Evolutionary conservation across 2,797 vertebrate species (phyloP).

Genomic region (Chiloscyllium punctatum): DNA sequence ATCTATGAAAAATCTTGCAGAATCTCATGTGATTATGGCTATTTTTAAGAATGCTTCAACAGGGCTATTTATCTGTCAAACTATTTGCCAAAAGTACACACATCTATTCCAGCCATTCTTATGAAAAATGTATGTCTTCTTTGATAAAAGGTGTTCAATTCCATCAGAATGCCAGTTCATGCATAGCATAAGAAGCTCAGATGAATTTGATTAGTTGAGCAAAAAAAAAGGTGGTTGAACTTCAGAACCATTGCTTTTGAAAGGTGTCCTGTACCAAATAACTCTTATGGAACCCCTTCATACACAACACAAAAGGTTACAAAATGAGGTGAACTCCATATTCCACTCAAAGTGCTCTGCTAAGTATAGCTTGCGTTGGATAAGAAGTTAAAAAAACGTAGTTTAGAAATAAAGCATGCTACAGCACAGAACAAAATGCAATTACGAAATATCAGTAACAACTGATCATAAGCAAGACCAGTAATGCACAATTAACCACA

Average conservation of each 20-base stretch:
- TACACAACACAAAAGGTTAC: background rate
- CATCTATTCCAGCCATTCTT: background rate
- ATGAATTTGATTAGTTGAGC: background rate
- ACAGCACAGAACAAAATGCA: background rate
- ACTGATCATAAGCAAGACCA: too few relatives aligned
- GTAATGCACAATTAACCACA: too few relatives aligned
- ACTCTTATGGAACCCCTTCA: background rate
- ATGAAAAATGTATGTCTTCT: conserved; percentile 27
- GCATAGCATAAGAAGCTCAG: background rate
- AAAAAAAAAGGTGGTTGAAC: conserved; percentile 5
- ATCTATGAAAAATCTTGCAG: background rate
- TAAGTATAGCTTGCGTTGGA: background rate
- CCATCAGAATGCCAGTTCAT: conserved; percentile 27
- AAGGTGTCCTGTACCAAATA: too few relatives aligned
- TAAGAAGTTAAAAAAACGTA: background rate
- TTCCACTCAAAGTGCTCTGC: background rate
- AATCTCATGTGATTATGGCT: background rate
- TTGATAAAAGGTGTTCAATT: conserved; percentile 8
- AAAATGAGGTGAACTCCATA: conserved; percentile 14
- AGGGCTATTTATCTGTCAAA: conserved; percentile 19
- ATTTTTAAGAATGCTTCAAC: background rate
- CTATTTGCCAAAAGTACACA: background rate
- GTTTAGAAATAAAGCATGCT: background rate
- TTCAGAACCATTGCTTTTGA: background rate
- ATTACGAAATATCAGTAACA: background rate